Evolutionary conservation across 2,113 vertebrate species (phyloP).

Genomic region (Onychorhynchus coronatus): DNA sequence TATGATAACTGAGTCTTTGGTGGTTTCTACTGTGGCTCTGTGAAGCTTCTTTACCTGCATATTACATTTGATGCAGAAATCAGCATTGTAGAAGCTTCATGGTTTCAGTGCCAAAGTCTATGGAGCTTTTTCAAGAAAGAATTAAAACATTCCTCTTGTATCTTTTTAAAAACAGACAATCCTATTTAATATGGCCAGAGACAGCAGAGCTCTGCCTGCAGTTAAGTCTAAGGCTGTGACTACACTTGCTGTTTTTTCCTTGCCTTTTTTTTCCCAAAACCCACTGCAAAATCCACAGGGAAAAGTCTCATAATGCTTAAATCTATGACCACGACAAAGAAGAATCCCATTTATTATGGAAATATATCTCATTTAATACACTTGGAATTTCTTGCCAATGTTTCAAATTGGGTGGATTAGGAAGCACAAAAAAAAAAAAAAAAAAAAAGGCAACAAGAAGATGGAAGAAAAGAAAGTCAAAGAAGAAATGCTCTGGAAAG

Average conservation of each 20-base stretch:
- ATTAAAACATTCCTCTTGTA: not conserved
- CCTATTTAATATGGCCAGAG: not conserved
- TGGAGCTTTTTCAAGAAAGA: not conserved
- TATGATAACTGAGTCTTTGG: not conserved
- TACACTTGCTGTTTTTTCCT: not conserved
- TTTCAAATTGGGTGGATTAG: not conserved
- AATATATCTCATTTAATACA: not conserved
- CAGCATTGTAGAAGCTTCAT: not conserved
- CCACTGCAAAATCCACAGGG: not conserved
- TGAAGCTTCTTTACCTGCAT: not conserved
- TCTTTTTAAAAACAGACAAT: not conserved
- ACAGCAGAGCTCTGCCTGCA: not conserved
- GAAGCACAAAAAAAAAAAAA: not conserved
- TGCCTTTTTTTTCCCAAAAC: not conserved
- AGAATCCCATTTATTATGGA: not conserved
- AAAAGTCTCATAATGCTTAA: not conserved
- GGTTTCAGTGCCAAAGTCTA: not conserved
- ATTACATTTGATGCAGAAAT: not conserved
- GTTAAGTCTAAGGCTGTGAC: not conserved
- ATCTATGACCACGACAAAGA: not conserved
- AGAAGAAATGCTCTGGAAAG: not conserved
- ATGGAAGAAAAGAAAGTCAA: not conserved
- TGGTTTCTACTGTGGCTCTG: not conserved
- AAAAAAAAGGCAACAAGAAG: not conserved
- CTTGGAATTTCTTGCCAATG: not conserved